Percentiles rank a stretch among this genome's conserved stretches.
These are phyloP conservation scores for Sylvicola cinctus DNA, from an alignment of 2,888 invertebrate genomes.

Conservation along the genomic window DNA sequence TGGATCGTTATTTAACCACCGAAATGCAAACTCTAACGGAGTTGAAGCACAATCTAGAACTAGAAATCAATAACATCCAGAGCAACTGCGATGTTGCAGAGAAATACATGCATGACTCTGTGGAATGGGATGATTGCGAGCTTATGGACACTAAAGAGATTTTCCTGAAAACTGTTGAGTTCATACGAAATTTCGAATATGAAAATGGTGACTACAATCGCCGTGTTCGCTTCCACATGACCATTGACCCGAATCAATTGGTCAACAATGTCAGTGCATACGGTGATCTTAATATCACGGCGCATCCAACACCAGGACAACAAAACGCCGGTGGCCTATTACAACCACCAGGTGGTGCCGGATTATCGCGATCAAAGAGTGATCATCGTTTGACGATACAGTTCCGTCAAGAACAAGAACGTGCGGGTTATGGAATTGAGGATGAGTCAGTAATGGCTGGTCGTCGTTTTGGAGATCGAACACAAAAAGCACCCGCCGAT, in stretches of 20 bases:
- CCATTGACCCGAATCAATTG: constrained; percentile 80
- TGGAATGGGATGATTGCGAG: constrained; percentile 83
- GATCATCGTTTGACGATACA: constrained; percentile 79
- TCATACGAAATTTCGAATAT: constrained; percentile 83
- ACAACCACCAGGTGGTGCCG: constrained; percentile 42
- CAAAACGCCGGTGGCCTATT: constrained; percentile 29
- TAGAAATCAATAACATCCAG: constrained; percentile 84
- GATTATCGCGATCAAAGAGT: constrained; percentile 80
- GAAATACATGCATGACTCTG: constrained; percentile 76
- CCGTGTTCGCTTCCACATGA: constrained; percentile 66
- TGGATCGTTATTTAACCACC: constrained; percentile 76
- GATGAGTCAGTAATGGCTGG: constrained; percentile 53
- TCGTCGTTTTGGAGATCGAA: constrained; percentile 58
- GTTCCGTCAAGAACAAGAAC: constrained; percentile 68
- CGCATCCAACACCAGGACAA: constrained; percentile 31
- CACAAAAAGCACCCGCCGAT: constrained; percentile 24
- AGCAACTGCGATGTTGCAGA: constrained; percentile 95
- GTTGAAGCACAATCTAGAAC: constrained; percentile 81
- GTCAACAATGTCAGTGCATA: constrained; percentile 73
- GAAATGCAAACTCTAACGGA: constrained; percentile 72
- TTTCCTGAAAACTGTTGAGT: constrained; percentile 87
- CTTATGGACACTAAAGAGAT: constrained; percentile 91
- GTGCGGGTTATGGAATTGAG: constrained; percentile 37
- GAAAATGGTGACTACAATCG: constrained; percentile 79
- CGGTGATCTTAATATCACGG: constrained; percentile 71